Evolutionary conservation across 37 sponge, comb jelly and placozoan genomes (phyloP), one percentile per base, ranked within the genome.

Genomic region (Cliona cf. orientalis): DNA sequence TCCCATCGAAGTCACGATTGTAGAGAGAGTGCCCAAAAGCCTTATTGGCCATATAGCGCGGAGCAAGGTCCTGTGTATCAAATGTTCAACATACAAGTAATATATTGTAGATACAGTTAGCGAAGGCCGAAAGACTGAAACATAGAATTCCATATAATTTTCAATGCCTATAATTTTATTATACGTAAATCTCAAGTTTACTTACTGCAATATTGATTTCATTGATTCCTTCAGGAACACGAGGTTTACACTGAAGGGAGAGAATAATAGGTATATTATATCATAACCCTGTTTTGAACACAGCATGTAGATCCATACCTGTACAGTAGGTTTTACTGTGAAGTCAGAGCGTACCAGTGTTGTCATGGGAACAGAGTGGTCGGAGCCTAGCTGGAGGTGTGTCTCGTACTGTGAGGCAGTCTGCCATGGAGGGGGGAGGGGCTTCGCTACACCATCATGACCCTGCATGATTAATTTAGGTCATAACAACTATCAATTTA

Each of bases 1-100:
- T 28, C 22, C 88, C 92, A 78, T 87, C 79, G 83, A 82, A 91
- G 68, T 87, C 84, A 42, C 68, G 6, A 0, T 40, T 69, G 71
- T 91, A 91, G 1, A 78, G 56, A 11, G 87, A 86, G 43, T 55
- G 42, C 26, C 71, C 83, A 40, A 67, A 55, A 26, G 69, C 28
- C 69, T 74, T 81, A 44, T 88, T 64, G 2, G 29, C 77, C 78
- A 75, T 66, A 56, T 87, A 81, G 28, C n/a, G 53, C 17, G 88
- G 69, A 5, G 75, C 75, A 68, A 81, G 62, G 32, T 87, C 88
- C 86, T 85, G 71, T 41, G 25, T 58, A 1, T 19, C 36, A 3
- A 31, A 28, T 5, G 0, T 5, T 14, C 37, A 34, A 61, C 23
- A 25, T 12, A 26, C 63, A 61, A 11, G 11, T 17, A 49, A 19